Percentiles rank a stretch among this genome's conserved stretches.
These are phyloP conservation scores for Pogonomyrmex californicus DNA, from an alignment of 1,140 invertebrate species.

Conservation along the genomic window DNA sequence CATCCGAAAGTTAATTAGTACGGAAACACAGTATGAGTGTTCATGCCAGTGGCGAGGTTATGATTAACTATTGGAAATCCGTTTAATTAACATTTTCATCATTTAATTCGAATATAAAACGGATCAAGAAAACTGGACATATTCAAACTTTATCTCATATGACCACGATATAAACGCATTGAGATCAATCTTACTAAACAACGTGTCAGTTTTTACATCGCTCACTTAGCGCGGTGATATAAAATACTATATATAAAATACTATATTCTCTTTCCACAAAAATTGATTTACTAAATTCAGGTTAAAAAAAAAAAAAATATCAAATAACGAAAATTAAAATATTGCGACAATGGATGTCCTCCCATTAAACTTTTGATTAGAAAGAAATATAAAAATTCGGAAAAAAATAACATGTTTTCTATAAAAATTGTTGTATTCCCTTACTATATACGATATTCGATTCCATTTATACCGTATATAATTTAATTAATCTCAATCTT, in stretches of 20 bases:
- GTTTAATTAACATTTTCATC: slow-evolving; percentile 35
- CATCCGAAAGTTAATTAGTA: slow-evolving; percentile 22
- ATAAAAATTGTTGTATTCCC: neutral
- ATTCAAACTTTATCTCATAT: slow-evolving; percentile 23
- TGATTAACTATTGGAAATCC: slow-evolving; percentile 19
- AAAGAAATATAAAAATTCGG: neutral
- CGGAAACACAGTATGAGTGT: neutral
- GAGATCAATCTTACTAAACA: slow-evolving; percentile 17
- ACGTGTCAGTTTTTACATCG: slow-evolving; percentile 20
- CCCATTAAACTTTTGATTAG: neutral
- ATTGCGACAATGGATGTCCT: neutral
- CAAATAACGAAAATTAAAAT: slow-evolving; percentile 8
- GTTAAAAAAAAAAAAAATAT: neutral
- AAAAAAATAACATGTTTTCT: neutral
- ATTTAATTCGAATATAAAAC: slow-evolving; percentile 18
- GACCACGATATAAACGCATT: neutral
- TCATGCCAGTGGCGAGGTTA: neutral
- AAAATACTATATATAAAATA: neutral
- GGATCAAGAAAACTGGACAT: slow-evolving; percentile 11
- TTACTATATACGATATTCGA: neutral
- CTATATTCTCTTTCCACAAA: neutral
- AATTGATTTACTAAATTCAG: neutral
- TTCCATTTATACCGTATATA: neutral
- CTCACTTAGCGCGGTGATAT: neutral
- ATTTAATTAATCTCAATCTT: slow-evolving; percentile 1